Evolutionary conservation across 2,113 vertebrate species (phyloP).

Genomic region (Theropithecus gelada): DNA sequence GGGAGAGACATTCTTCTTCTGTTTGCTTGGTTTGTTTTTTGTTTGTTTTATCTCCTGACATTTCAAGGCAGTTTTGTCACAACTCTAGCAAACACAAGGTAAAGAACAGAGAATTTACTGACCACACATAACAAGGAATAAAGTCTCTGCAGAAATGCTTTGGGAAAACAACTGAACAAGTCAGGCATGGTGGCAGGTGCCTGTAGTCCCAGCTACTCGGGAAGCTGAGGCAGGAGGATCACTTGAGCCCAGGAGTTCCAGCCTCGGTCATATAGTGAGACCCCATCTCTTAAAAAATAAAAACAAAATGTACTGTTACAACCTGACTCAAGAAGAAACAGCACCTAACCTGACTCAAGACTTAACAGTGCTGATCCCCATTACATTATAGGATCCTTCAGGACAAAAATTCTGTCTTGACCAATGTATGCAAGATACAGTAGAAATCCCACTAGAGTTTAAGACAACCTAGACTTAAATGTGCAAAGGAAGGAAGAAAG

Average conservation of each 20-base stretch:
- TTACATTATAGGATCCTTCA: not conserved
- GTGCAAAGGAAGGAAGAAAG: not conserved
- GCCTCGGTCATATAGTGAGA: not conserved
- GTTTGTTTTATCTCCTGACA: not conserved
- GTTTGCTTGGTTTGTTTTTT: no score
- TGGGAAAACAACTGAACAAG: not conserved
- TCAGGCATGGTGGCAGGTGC: not conserved
- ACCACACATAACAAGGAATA: not conserved
- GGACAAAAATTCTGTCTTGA: conserved; percentile 7
- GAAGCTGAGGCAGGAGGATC: not conserved
- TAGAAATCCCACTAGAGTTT: not conserved
- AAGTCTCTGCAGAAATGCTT: not conserved
- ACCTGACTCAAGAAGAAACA: not conserved
- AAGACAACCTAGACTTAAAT: conserved; percentile 9
- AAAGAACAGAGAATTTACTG: not conserved
- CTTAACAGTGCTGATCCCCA: not conserved
- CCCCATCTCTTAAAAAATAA: not conserved
- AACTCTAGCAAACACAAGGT: not conserved
- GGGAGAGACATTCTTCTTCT: not conserved
- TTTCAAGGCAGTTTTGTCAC: not conserved
- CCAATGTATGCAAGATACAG: not conserved
- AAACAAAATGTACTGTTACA: not conserved
- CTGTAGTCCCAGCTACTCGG: not conserved
- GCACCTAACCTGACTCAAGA: conserved; percentile 17
- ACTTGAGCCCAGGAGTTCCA: not conserved